Base-by-base conservation (phyloP, 2,113 vertebrate genomes). In the Diphyllodes magnificus region DNA sequence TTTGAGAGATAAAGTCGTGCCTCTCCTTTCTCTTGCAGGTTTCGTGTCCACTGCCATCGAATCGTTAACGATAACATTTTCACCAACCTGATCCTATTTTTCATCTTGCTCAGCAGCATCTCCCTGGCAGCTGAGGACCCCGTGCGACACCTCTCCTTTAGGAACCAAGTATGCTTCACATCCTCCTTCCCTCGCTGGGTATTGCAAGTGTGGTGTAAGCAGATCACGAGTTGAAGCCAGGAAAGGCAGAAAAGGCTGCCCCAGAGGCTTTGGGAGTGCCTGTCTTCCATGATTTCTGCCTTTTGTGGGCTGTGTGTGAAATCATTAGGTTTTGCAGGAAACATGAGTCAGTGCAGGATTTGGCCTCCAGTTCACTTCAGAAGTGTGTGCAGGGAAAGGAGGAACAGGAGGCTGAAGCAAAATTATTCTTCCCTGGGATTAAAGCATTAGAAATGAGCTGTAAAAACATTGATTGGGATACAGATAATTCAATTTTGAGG, bases 41-140 rank as follows among this genome's bases (percentile, higher is more conserved):
- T 99, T 91, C 98, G 99, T 92, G 98, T 99, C 95, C 98, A 99
- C 92, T 99, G 99, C 96, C 99, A 99, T 96, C 99, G 98, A 88
- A 99, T 99, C 24, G 99, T 99, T 93, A 99, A 99, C 11, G 98
- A 99, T 97, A 99, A 99, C 79, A 98, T 99, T 98, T 99, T 99
- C 98, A 99, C 99, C 98, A 99, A 99, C 98, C 98, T 99, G 97
- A 99, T 99, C 98, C 99, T 99, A 45, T 99, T 99, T 98, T 99
- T 99, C 98, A 99, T 99, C 95, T 98, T 99, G 98, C 98, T 99
- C 96, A 99, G 99, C 98, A 99, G 99, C 98, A 99, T 99, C 94
- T 99, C 99, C 75, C 97, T 99, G 97, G 99, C 99, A 49, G 99
- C 99, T 8, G 99, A 99, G 95, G 99, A 99, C 92, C 99, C 99